Evolutionary conservation across 2,888 invertebrate genomes (phyloP), one percentile per base, ranked within the genome.

Genomic region (Meteorus cinctellus): DNA sequence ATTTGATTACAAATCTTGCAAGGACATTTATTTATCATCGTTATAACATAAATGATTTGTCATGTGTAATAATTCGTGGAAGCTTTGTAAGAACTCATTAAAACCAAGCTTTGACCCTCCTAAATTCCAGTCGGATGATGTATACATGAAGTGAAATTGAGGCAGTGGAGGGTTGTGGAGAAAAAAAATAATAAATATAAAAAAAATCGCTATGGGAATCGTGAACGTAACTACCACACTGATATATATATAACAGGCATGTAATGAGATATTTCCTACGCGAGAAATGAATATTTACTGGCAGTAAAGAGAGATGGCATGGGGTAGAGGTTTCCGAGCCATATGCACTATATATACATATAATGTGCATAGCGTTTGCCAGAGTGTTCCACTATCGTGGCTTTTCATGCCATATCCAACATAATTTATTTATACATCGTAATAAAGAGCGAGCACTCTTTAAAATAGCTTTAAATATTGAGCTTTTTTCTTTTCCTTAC

Each of bases 401-500:
- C 71, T 77, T 79, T 79, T 77, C 75, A 79, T 78, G 74, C 71
- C 72, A 70, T 73, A 70, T 60, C 66, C 76, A 75, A 75, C 72
- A 77, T 81, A 77, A 79, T 78, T 81, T 81, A 78, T 78, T 77
- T 77, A 79, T 69, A 73, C 19, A 55, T n/a, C 3, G n/a, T 8
- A 55, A 55, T 8, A 19, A 19, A 19, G 55, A 19, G 19, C 63
- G 76, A 76, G 78, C 74, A 77, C 75, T 78, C 77, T 77, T 68
- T 41, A 27, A 29, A 48, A 66, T 24, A 60, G 31, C 59, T 34
- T 29, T 29, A 16, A 41, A 66, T n/a, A 71, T 36, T 31, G 31
- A 63, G 62, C 34, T 69, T 27, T 45, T 48, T 48, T 4, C 3
- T 48, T 2, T n/a, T n/a, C n/a, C 4, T 4, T 4, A 19, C 1